These are phyloP conservation scores for Periphyllus acericola DNA, from an alignment of 2,888 invertebrate genomes.

Conservation along the genomic window DNA sequence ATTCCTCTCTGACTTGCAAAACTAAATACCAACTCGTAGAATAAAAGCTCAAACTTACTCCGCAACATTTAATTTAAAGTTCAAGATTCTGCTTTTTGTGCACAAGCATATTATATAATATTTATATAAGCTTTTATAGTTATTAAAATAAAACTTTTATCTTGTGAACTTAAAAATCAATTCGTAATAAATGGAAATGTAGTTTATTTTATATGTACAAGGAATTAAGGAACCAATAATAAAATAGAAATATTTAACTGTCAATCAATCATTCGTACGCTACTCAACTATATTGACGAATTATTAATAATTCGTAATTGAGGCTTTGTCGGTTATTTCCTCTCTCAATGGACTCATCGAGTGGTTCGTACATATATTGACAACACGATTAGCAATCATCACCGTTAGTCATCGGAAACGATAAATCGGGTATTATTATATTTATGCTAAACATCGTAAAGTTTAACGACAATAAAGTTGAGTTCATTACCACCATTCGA, in stretches of 20 bases:
- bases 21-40: neutral
- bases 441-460: no score
- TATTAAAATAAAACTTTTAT: no score
- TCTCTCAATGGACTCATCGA: neutral
- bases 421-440: no score
- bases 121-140: neutral
- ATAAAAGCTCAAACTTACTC: neutral
- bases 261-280: neutral
- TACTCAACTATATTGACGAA: neutral
- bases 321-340: neutral
- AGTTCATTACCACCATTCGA: no score
- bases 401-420: neutral
- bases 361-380: neutral
- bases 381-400: neutral
- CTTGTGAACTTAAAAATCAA: no score
- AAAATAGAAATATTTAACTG: no score
- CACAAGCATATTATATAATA: neutral
- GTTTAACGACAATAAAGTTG: no score
- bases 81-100: neutral
- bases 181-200: no score
- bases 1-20: neutral
- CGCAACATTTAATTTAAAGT: neutral
- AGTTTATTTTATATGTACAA: no score
- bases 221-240: no score
- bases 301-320: neutral